phyloP scores from a whole-genome alignment of 1,140 invertebrate species.

The Drosophila micromelanica region DNA sequence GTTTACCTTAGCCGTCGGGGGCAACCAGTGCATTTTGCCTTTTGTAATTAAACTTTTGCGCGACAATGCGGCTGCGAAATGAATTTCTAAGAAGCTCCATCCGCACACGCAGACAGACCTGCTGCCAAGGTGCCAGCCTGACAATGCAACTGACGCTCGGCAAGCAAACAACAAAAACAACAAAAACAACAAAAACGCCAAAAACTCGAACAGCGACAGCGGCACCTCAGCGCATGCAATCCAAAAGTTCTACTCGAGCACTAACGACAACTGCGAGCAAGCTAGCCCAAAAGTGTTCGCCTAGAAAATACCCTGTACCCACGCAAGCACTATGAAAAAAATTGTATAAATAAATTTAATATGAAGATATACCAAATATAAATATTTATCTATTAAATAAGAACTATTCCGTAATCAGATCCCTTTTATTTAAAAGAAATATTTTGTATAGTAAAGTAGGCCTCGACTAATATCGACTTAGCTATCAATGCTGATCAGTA shows the following conservation, averaged over 20 bases:
- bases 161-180: slow-evolving; percentile 24
- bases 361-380: too few species aligned
- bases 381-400: too few species aligned
- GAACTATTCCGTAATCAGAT: too few species aligned
- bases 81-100: slow-evolving; percentile 53
- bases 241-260: slow-evolving; percentile 49
- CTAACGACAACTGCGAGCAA: slow-evolving; percentile 5
- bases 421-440: too few species aligned
- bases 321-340: too few species aligned
- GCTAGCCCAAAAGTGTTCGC: too few species aligned
- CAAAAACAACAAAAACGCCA: slow-evolving; percentile 27
- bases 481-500: too few species aligned
- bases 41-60: slow-evolving; percentile 77
- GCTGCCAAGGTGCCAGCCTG: slow-evolving; percentile 47
- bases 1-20: neutral
- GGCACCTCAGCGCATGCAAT: slow-evolving; percentile 28
- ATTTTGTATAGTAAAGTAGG: too few species aligned
- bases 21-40: slow-evolving; percentile 60
- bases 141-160: slow-evolving; percentile 49
- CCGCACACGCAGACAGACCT: slow-evolving; percentile 14
- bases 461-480: too few species aligned
- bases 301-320: too few species aligned
- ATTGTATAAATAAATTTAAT: too few species aligned
- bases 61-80: slow-evolving; percentile 54
- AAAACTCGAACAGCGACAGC: neutral